Evolutionary conservation across 1,140 invertebrate genomes (phyloP).

Genomic region (Nephotettix cincticeps): DNA sequence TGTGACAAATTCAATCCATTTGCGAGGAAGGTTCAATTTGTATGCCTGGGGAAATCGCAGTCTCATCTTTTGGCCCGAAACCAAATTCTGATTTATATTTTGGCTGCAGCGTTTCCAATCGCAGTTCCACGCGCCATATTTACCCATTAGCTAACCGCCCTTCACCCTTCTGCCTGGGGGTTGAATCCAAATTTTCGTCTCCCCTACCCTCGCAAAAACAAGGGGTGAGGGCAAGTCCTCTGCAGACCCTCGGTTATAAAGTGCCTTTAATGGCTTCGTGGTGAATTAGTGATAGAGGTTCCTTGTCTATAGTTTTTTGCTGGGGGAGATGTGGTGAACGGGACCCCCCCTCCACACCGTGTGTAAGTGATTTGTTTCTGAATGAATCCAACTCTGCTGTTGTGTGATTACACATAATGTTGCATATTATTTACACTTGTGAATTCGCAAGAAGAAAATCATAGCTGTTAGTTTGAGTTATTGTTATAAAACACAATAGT

Average conservation of each 20-base stretch:
- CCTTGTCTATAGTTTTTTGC: not conserved
- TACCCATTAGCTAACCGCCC: slow-evolving; percentile 22
- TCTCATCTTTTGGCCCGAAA: slow-evolving; percentile 16
- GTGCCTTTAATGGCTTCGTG: slow-evolving; percentile 14
- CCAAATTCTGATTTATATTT: slow-evolving; percentile 22
- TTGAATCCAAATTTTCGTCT: slow-evolving; percentile 1
- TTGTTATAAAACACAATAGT: too few relatives aligned
- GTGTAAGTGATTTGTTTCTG: too few relatives aligned
- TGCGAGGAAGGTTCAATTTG: slow-evolving; percentile 6
- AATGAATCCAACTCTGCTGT: too few relatives aligned
- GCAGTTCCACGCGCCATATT: slow-evolving; percentile 15
- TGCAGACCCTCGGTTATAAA: slow-evolving; percentile 13
- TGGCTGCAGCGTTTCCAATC: slow-evolving; percentile 9
- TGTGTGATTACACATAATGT: too few relatives aligned
- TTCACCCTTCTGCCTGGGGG: not conserved
- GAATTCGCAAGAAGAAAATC: too few relatives aligned
- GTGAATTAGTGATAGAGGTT: slow-evolving; percentile 18
- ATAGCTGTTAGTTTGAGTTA: too few relatives aligned
- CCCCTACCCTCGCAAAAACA: slow-evolving; percentile 3
- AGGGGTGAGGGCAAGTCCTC: slow-evolving; percentile 18
- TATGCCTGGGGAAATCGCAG: not conserved
- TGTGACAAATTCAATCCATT: not conserved
- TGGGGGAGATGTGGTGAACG: not conserved
- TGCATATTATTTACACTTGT: too few relatives aligned
- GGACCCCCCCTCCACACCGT: too few relatives aligned